These are phyloP conservation scores for Drosophila atroscutellata DNA, from an alignment of 2,888 invertebrate genomes.

Conservation along the genomic window DNA sequence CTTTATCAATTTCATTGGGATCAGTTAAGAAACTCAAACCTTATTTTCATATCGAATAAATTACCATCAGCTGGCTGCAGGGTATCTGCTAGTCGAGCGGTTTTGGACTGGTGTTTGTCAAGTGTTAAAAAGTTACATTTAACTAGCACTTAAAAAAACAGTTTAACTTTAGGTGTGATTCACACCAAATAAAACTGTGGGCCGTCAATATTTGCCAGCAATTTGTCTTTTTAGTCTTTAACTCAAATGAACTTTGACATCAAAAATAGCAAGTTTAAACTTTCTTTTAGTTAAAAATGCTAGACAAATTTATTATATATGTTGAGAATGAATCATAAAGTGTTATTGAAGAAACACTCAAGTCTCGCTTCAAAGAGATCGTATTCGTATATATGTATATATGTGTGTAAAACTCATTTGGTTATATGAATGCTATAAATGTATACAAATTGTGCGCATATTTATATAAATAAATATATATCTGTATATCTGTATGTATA, in stretches of 20 bases:
- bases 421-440: constrained; percentile 33
- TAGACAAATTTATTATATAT: background rate
- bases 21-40: background rate
- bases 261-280: too few relatives aligned
- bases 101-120: background rate
- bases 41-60: background rate
- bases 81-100: background rate
- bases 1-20: background rate
- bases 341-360: constrained; percentile 1
- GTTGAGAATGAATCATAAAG: background rate
- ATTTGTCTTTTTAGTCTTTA: background rate
- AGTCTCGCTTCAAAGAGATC: background rate
- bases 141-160: background rate
- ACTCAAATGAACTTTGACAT: background rate
- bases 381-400: constrained; percentile 2
- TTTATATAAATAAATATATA: constrained; percentile 5
- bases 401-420: constrained; percentile 42
- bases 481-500: background rate
- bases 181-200: background rate
- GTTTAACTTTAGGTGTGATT: background rate
- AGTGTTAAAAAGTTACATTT: background rate
- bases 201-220: background rate
- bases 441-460: constrained; percentile 15
- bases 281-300: background rate
- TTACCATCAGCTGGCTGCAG: background rate